These are phyloP conservation scores for Bothrops jararaca DNA, from an alignment of 2,113 vertebrate species.

Conservation along the genomic window DNA sequence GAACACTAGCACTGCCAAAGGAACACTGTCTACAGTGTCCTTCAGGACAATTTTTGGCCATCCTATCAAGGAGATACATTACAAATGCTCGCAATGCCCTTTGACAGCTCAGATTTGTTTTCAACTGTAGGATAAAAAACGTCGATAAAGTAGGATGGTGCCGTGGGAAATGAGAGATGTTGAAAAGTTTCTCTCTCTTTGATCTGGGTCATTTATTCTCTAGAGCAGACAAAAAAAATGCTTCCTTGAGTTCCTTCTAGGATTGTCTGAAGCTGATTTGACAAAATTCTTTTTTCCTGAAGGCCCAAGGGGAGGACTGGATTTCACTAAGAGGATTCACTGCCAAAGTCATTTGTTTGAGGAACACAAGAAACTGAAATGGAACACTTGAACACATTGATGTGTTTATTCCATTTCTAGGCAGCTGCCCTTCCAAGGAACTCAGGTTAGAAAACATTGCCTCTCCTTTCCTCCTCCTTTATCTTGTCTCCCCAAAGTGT, in stretches of 20 bases:
- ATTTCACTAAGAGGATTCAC: constrained; percentile 32
- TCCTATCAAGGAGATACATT: not conserved
- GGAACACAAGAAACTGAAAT: constrained; percentile 35
- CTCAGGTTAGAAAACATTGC: not conserved
- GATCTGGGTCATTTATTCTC: constrained; percentile 24
- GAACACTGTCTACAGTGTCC: not conserved
- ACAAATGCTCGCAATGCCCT: not conserved
- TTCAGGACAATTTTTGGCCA: not conserved
- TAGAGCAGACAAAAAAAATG: constrained; percentile 1
- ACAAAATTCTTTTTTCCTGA: constrained; percentile 47
- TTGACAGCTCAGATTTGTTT: not conserved
- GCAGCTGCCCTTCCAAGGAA: not conserved
- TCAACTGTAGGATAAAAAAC: not conserved
- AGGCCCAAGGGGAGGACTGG: constrained; percentile 44
- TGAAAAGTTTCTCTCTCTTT: constrained; percentile 32
- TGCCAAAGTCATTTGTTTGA: constrained; percentile 56
- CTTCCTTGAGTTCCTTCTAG: not conserved
- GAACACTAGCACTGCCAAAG: not conserved
- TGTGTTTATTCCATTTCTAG: not conserved
- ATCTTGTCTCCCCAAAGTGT: not conserved
- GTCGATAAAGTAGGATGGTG: not conserved
- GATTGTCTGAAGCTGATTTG: constrained; percentile 54
- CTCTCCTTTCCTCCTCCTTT: not conserved
- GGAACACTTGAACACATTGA: not conserved
- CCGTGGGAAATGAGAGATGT: constrained; percentile 1